A percentile compares a stretch with the other conserved stretches of the same genome.
phyloP scores from a whole-genome alignment of 2,113 vertebrate species.

The Cettia cetti region DNA sequence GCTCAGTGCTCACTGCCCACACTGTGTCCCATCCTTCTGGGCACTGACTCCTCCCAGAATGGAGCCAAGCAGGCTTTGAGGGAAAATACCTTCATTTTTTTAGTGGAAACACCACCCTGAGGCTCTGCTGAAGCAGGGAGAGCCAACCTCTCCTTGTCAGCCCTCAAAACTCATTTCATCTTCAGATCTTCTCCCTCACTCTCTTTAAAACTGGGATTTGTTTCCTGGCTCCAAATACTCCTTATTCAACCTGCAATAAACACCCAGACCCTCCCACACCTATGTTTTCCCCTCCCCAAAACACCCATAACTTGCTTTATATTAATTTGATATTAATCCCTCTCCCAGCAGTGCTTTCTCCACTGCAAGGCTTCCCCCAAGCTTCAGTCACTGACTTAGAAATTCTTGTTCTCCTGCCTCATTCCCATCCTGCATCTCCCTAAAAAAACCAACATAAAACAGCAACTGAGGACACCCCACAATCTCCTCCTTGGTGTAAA shows the following conservation, averaged over 20 bases:
- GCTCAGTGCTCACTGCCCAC: neutral
- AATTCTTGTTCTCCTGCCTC: neutral
- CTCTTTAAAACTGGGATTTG: neutral
- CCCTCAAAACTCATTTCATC: neutral
- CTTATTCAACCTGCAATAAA: neutral
- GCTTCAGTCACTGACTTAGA: neutral
- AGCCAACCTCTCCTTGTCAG: neutral
- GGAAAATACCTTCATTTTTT: neutral
- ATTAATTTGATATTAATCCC: neutral
- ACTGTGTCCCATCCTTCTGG: rapidly evolving
- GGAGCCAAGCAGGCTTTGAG: neutral
- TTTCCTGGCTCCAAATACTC: neutral
- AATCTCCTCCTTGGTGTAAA: neutral
- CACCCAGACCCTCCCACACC: neutral
- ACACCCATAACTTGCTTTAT: neutral
- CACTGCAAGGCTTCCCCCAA: neutral
- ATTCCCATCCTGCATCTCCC: neutral
- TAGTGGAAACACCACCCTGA: neutral
- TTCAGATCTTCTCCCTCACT: neutral
- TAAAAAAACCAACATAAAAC: neutral
- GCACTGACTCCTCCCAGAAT: neutral
- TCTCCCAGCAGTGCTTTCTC: neutral
- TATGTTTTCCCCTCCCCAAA: neutral
- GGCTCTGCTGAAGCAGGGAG: neutral
- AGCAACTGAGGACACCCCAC: neutral